Conservation (phyloP, 2,797 vertebrate species). For the Crypturellus tataupa region DNA sequence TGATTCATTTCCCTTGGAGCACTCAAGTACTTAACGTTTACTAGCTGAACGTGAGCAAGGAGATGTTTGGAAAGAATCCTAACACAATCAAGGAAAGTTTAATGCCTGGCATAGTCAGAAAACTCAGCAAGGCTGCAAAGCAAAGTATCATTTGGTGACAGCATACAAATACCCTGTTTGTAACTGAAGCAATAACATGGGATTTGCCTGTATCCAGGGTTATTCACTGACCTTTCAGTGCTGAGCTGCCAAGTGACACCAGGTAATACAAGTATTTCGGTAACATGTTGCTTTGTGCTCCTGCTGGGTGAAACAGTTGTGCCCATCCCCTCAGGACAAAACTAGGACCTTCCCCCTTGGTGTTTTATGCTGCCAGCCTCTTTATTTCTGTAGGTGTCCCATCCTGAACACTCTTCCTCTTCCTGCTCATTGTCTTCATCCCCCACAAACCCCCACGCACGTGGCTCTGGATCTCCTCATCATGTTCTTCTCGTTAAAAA, state of each 20-base stretch:
- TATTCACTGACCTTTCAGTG: not conserved
- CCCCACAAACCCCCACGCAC: slow-evolving; percentile 73
- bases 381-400: slow-evolving; percentile 66
- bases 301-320: not conserved
- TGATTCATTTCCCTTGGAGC: not conserved
- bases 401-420: slow-evolving; percentile 77
- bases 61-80: not conserved
- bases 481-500: slow-evolving; percentile 82
- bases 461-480: slow-evolving; percentile 80
- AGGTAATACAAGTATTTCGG: not conserved
- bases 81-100: not conserved
- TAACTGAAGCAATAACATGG: not conserved
- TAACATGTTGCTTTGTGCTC: not conserved
- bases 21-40: not conserved
- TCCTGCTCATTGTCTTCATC: slow-evolving; percentile 69
- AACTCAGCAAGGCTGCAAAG: not conserved
- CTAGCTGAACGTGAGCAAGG: not conserved
- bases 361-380: slow-evolving; percentile 35
- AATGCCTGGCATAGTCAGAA: not conserved
- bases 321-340: not conserved
- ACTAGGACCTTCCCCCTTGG: not conserved
- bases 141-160: not conserved
- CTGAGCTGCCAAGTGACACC: not conserved
- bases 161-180: accelerated
- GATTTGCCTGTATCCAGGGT: not conserved